phyloP scores from a whole-genome alignment of 2,113 vertebrate genomes.

The Tenebrosternarchus preto region DNA sequence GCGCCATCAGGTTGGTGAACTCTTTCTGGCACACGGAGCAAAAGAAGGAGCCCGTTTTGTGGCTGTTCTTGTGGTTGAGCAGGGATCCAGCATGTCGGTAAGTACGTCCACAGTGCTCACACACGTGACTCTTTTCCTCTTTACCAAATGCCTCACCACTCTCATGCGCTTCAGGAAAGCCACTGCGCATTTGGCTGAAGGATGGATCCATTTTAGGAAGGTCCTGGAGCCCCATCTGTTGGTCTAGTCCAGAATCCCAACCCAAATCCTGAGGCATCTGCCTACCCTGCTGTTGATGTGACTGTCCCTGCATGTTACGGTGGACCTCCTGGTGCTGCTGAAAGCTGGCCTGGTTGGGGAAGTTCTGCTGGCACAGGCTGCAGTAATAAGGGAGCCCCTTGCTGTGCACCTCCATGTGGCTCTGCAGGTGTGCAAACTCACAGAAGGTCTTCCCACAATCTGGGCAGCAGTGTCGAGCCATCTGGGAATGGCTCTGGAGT shows the following conservation, averaged over 20 bases:
- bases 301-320: slow-evolving; percentile 59
- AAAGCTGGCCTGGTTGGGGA: slow-evolving; percentile 72
- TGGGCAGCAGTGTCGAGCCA: slow-evolving; percentile 77
- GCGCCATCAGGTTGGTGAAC: slow-evolving; percentile 78
- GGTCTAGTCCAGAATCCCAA: slow-evolving; percentile 66
- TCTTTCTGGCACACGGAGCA: slow-evolving; percentile 77
- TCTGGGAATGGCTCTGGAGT: slow-evolving; percentile 79
- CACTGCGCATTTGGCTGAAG: slow-evolving; percentile 56
- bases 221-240: slow-evolving; percentile 60
- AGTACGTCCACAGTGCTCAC: slow-evolving; percentile 76
- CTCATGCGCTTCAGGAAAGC: slow-evolving; percentile 46
- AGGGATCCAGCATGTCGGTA: slow-evolving; percentile 77
- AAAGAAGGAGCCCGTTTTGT: slow-evolving; percentile 75
- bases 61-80: slow-evolving; percentile 80
- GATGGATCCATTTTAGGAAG: slow-evolving; percentile 57
- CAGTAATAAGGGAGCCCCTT: slow-evolving; percentile 76
- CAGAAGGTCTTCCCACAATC: slow-evolving; percentile 82
- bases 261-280: slow-evolving; percentile 37
- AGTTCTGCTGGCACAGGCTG: slow-evolving; percentile 78
- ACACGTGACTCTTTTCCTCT: slow-evolving; percentile 73
- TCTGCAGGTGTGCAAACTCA: slow-evolving; percentile 72
- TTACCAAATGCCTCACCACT: background rate
- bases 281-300: slow-evolving; percentile 38
- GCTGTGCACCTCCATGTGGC: slow-evolving; percentile 75
- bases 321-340: slow-evolving; percentile 77